Evolutionary conservation across 2,797 vertebrate species (phyloP).

Genomic region (Peromyscus melanophrys): DNA sequence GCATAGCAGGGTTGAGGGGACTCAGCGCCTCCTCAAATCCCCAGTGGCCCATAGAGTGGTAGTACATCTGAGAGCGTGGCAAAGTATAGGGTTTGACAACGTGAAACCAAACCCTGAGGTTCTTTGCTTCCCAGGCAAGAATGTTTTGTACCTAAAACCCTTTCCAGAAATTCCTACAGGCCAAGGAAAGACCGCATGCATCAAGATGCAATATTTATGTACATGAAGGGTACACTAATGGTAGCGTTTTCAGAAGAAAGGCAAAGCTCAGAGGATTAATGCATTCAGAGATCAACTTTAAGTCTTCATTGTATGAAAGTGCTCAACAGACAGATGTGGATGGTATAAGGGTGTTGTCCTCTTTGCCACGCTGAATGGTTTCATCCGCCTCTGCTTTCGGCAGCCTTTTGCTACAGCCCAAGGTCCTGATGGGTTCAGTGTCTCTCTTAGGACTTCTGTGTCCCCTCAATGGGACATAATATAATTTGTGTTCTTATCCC

Average conservation of each 20-base stretch:
- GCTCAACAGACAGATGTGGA: background rate
- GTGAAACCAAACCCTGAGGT: background rate
- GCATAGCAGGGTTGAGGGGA: background rate
- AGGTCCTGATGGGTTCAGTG: background rate
- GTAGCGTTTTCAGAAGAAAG: background rate
- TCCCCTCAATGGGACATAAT: background rate
- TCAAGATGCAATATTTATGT: background rate
- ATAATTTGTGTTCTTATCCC: background rate
- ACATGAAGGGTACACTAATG: background rate
- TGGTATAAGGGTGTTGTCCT: background rate
- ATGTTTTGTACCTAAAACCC: background rate
- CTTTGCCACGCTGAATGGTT: background rate
- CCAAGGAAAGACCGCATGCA: background rate
- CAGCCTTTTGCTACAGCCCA: background rate
- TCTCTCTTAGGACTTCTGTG: background rate
- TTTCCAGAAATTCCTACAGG: background rate
- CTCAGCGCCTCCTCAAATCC: background rate
- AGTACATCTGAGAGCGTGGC: background rate
- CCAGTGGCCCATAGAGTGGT: background rate
- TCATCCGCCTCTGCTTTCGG: background rate
- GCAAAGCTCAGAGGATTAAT: background rate
- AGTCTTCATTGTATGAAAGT: background rate
- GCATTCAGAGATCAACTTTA: background rate
- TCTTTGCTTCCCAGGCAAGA: conserved; percentile 14
- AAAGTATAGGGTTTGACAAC: background rate